These are phyloP conservation scores for Danionella dracula DNA, from an alignment of 2,797 vertebrate genomes.

Conservation along the genomic window DNA sequence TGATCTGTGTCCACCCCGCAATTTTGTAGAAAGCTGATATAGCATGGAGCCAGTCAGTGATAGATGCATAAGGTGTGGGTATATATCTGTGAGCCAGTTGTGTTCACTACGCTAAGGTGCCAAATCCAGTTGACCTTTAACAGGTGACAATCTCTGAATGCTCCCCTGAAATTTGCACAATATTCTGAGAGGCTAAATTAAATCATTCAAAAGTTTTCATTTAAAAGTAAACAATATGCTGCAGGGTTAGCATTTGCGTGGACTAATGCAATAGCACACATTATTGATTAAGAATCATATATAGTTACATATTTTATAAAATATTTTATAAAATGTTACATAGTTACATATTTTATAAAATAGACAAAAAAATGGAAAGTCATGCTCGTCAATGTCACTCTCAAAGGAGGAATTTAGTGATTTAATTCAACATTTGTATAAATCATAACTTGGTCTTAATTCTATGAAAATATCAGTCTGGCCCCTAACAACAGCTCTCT, in stretches of 20 bases:
- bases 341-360: no score
- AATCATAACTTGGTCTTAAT: no score
- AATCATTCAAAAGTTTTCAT: no score
- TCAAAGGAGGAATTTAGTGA: no score
- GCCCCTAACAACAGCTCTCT: no score
- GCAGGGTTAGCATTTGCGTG: conserved; percentile 7
- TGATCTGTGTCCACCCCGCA: background rate
- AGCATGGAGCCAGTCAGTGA: background rate
- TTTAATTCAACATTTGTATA: no score
- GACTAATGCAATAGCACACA: background rate
- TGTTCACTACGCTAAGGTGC: background rate
- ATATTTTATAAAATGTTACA: no score
- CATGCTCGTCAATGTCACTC: no score
- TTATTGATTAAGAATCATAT: no score
- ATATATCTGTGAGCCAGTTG: background rate
- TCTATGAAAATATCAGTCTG: no score
- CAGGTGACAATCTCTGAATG: conserved; percentile 2
- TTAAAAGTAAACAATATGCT: background rate
- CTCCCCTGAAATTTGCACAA: background rate
- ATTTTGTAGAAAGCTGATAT: background rate
- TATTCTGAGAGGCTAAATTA: background rate
- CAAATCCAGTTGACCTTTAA: conserved; percentile 29
- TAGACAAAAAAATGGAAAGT: no score
- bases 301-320: no score
- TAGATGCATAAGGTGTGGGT: background rate